Evolutionary conservation across 2,797 vertebrate species (phyloP), one percentile per base, ranked within the genome.

Genomic region (Notoglanidium macrostoma): DNA sequence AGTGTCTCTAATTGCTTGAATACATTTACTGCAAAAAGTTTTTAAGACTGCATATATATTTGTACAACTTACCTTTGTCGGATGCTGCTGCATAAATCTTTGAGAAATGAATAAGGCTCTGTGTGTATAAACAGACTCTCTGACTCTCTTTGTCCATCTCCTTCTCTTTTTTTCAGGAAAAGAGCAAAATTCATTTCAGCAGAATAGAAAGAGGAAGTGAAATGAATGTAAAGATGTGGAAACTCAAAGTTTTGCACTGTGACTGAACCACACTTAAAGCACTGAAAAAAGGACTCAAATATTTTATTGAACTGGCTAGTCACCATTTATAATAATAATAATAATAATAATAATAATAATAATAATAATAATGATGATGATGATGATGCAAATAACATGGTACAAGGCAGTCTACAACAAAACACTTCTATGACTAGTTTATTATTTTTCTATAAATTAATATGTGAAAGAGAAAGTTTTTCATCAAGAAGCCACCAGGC

Each of bases 121-220:
- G 46, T 46, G 35, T 74, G 26, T 51, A 21, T 67, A 5, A 46
- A 17, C 2, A 2, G 35, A 40, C 1, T 68, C 11, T 68, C 3
- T 54, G n/a, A 1, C 0, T 68, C 3, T 29, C 57, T 46, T 46
- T 81, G 40, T 80, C 23, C 57, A 3, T 86, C 3, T 44, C 11
- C 17, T 8, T 63, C 74, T 85, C 65, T 79, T 84, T 83, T 83
- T 55, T 68, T 76, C 72, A 72, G n/a, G 1, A 59, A 57, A n/a
- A 51, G 63, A 51, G 17, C 61, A 83, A 19, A 1, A 14, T 67
- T 85, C 2, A 74, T 54, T 87, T 89, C 32, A 55, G 6, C 21
- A 59, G 87, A 89, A 86, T 26, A 85, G 84, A 92, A 92, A 90
- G 89, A 91, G 91, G 91, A 92, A 92, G 78, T 35, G 51, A 78